Evolutionary conservation across 2,888 invertebrate species (phyloP).

Genomic region (Heliothis peltigera): DNA sequence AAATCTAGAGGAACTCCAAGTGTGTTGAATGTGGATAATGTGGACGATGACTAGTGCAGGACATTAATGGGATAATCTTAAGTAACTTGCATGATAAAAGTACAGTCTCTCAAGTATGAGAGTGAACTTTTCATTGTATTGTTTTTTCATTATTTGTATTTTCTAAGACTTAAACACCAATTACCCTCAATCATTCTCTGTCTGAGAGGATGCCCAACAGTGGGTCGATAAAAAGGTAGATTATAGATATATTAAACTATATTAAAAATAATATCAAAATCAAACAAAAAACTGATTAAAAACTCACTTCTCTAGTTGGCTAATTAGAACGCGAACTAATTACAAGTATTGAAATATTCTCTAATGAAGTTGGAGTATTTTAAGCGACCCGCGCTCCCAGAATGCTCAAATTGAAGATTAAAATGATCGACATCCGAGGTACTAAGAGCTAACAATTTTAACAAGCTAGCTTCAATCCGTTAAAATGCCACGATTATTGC

Average conservation of each 20-base stretch:
- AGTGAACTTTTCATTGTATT: no score
- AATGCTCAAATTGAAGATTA: slow-evolving; percentile 65
- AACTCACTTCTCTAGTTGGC: slow-evolving; percentile 34
- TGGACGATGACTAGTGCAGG: neutral
- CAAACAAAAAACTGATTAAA: slow-evolving; percentile 34
- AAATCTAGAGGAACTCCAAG: neutral
- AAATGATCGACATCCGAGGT: slow-evolving; percentile 67
- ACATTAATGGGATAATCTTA: neutral
- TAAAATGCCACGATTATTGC: slow-evolving; percentile 79
- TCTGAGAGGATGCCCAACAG: no score
- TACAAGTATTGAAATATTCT: slow-evolving; percentile 49
- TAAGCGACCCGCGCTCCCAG: slow-evolving; percentile 45
- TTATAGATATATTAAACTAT: neutral
- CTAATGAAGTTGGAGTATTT: slow-evolving; percentile 56
- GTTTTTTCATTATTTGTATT: no score
- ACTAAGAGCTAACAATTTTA: slow-evolving; percentile 74
- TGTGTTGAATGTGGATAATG: slow-evolving; percentile 2
- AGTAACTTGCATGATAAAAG: neutral
- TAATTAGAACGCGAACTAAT: slow-evolving; percentile 51
- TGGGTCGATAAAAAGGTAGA: slow-evolving; percentile 3
- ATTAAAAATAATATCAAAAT: slow-evolving; percentile 28
- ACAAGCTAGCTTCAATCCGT: slow-evolving; percentile 75
- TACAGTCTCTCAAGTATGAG: no score
- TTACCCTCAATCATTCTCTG: no score
- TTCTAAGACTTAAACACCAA: no score